A percentile compares a stretch with the other conserved stretches of the same genome.
These are phyloP conservation scores for Bombus sylvicola DNA, from an alignment of 1,140 invertebrate species.

Conservation along the genomic window DNA sequence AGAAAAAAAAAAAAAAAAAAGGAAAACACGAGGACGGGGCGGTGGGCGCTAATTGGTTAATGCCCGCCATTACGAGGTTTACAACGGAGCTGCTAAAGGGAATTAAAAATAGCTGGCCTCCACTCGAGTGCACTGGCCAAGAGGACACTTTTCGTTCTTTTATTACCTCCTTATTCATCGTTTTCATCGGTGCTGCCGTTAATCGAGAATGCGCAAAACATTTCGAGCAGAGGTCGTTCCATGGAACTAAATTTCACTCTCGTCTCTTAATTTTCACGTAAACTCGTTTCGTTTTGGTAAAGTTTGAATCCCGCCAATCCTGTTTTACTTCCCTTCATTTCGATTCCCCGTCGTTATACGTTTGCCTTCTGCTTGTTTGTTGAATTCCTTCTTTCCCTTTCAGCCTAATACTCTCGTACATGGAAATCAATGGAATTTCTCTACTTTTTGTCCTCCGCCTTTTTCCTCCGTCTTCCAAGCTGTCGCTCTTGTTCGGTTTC, in stretches of 20 bases:
- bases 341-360: conserved; percentile 9
- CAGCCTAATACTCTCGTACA: neutral
- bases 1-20: neutral
- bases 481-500: neutral
- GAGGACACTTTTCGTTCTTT: conserved; percentile 41
- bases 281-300: neutral
- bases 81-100: conserved; percentile 48
- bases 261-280: conserved; percentile 8
- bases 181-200: neutral
- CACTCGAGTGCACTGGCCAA: neutral
- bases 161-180: conserved; percentile 40
- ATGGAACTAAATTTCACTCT: neutral
- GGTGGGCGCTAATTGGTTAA: conserved; percentile 70
- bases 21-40: neutral
- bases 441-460: neutral
- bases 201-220: conserved; percentile 36
- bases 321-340: conserved; percentile 4
- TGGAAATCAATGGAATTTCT: conserved; percentile 35
- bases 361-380: neutral
- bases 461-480: neutral
- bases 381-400: conserved; percentile 3
- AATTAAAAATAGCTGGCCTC: conserved; percentile 69
- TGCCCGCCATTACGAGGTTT: conserved; percentile 62
- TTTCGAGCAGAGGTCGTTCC: neutral
- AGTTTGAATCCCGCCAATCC: conserved; percentile 10